A percentile compares a stretch with the other conserved stretches of the same genome.
Conservation (phyloP, 2,888 invertebrate species). For the Bruchidius siliquastri region DNA sequence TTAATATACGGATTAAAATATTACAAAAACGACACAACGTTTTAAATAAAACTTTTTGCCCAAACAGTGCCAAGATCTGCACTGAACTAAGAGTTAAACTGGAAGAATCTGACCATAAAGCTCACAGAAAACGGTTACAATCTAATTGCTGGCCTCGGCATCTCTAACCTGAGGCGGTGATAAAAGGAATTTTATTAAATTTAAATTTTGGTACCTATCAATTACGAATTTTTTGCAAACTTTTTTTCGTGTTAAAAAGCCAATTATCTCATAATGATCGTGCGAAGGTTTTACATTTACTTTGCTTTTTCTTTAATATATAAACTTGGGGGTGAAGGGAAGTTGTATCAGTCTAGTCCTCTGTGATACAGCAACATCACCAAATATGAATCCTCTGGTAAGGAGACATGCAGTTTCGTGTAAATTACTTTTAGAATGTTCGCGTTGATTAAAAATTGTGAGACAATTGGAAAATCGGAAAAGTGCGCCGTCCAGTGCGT, state of each 20-base stretch:
- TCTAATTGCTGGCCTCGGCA: background rate
- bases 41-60: background rate
- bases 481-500: background rate
- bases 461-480: background rate
- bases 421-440: background rate
- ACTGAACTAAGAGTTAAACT: background rate
- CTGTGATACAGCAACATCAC: conserved; percentile 6
- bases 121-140: background rate
- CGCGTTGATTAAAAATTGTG: background rate
- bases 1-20: background rate
- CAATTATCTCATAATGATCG: background rate
- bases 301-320: conserved; percentile 7
- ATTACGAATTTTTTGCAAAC: background rate
- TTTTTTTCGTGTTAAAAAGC: background rate
- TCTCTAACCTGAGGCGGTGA: background rate
- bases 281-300: background rate
- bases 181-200: background rate
- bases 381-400: conserved; percentile 12
- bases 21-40: background rate
- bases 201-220: background rate
- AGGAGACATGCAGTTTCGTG: background rate
- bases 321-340: conserved; percentile 7
- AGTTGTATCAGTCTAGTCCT: conserved; percentile 6
- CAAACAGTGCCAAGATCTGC: background rate
- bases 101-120: background rate